These are phyloP conservation scores for Acropternis orthonyx DNA, from an alignment of 2,797 vertebrate genomes.

Conservation along the genomic window DNA sequence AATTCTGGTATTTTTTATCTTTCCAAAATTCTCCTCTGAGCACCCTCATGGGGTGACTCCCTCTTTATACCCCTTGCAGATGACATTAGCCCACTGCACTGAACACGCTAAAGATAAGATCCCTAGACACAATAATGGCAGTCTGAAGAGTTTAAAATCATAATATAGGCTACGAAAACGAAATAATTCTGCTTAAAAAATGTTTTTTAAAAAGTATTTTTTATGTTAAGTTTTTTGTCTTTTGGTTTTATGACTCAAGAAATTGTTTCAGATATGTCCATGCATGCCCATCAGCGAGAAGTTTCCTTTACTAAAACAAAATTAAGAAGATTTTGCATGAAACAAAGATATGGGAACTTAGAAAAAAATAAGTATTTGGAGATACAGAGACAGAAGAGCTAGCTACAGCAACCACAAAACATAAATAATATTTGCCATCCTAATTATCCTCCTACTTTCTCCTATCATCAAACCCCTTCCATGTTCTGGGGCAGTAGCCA, in stretches of 20 bases:
- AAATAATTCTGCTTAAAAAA: neutral
- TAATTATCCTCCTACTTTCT: conserved; percentile 23
- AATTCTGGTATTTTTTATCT: neutral
- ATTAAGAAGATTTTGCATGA: neutral
- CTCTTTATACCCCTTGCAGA: neutral
- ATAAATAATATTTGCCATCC: conserved; percentile 9
- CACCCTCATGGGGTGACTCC: neutral
- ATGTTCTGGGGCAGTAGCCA: neutral
- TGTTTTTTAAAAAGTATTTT: neutral
- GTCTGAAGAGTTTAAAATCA: neutral
- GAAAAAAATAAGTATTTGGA: neutral
- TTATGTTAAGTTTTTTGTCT: neutral
- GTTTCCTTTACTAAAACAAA: neutral
- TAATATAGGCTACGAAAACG: neutral
- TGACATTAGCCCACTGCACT: neutral
- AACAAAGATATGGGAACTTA: neutral
- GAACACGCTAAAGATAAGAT: neutral
- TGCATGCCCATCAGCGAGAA: neutral
- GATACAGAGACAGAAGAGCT: neutral
- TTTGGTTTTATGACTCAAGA: neutral
- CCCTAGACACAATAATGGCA: neutral
- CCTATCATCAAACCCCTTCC: neutral
- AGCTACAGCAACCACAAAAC: neutral
- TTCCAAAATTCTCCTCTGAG: neutral
- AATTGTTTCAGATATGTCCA: neutral